Percentiles rank a stretch among this genome's conserved stretches.
These are phyloP conservation scores for Bubo blakistoni DNA, from an alignment of 2,113 vertebrate genomes.

Conservation along the genomic window DNA sequence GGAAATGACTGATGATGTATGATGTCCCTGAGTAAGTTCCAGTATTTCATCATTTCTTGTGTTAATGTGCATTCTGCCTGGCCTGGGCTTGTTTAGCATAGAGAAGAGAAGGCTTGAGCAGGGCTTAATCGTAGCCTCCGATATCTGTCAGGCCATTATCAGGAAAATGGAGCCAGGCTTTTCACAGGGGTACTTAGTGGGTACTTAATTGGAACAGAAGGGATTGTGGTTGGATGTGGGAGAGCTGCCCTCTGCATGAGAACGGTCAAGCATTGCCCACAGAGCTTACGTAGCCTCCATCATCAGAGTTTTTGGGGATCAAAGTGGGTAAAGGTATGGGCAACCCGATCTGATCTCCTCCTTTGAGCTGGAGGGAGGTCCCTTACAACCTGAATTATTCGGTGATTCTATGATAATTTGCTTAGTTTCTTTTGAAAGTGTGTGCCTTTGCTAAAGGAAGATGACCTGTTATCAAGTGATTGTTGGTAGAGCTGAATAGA, in stretches of 20 bases:
- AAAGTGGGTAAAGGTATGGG: not conserved
- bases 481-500: not conserved
- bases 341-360: not conserved
- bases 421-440: not conserved
- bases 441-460: not conserved
- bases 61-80: not conserved
- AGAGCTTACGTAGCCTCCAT: not conserved
- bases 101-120: not conserved
- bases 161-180: not conserved
- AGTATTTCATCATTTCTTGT: not conserved
- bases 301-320: not conserved
- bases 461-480: not conserved
- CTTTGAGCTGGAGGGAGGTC: not conserved
- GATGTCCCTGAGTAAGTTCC: not conserved
- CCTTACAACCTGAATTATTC: not conserved
- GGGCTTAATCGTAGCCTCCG: not conserved
- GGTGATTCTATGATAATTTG: not conserved
- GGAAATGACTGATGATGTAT: not conserved
- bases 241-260: not conserved
- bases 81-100: not conserved
- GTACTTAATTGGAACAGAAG: not conserved
- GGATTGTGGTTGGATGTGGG: fast-evolving
- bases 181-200: not conserved
- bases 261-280: fast-evolving
- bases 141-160: not conserved